A percentile compares a stretch with the other conserved stretches of the same genome.
Conservation (phyloP, 2,888 invertebrate species). For the Arrhopalites spinosus region DNA sequence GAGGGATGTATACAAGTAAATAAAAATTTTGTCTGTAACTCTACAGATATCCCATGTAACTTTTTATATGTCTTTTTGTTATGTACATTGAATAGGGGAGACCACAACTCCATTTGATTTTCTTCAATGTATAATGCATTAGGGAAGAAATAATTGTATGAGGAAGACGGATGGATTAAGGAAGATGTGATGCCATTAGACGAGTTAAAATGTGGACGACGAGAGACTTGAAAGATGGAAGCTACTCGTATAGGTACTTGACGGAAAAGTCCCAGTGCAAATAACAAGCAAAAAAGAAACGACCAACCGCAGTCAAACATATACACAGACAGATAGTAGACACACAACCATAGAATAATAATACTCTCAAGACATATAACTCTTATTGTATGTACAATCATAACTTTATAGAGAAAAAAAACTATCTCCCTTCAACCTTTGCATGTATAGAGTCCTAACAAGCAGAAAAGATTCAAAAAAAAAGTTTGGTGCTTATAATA, state of each 20-base stretch:
- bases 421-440: conserved; percentile 18
- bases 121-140: background rate
- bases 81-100: too few relatives aligned
- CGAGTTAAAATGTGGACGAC: conserved; percentile 29
- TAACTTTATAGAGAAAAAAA: background rate
- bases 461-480: background rate
- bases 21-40: too few relatives aligned
- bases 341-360: conserved; percentile 20
- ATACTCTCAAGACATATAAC: background rate
- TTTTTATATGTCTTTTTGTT: too few relatives aligned
- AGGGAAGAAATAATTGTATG: conserved; percentile 30
- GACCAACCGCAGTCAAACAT: conserved; percentile 44
- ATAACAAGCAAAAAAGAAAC: conserved; percentile 45
- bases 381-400: conserved; percentile 5
- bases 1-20: too few relatives aligned
- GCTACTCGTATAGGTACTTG: conserved; percentile 35
- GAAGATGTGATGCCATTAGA: conserved; percentile 31
- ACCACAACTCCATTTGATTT: too few relatives aligned
- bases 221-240: conserved; percentile 35
- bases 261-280: conserved; percentile 39
- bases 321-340: too few relatives aligned
- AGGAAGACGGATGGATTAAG: conserved; percentile 13
- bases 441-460: background rate
- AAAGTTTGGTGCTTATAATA: too few relatives aligned
- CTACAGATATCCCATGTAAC: too few relatives aligned